Conservation (phyloP, 2,888 invertebrate species). For the Pyralis farinalis region DNA sequence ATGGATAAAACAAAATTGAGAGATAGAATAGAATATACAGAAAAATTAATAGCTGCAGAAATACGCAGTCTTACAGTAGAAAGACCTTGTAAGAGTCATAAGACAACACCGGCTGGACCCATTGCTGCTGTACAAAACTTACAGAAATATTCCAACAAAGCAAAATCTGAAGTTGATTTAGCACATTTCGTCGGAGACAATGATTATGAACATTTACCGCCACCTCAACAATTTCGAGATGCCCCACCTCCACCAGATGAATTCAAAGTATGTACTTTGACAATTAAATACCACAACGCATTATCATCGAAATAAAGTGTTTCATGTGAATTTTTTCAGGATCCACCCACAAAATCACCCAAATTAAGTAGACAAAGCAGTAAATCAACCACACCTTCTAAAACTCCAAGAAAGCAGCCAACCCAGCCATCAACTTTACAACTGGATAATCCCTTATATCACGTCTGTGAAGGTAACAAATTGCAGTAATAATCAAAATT, state of each 20-base stretch:
- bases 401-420: conserved; percentile 53
- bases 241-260: conserved; percentile 89
- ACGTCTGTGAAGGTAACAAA: conserved; percentile 86
- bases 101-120: conserved; percentile 42
- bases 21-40: conserved; percentile 73
- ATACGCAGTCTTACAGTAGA: conserved; percentile 67
- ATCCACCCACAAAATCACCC: conserved; percentile 69
- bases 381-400: conserved; percentile 70
- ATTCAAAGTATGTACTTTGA: conserved; percentile 70
- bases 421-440: conserved; percentile 58
- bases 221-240: conserved; percentile 92
- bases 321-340: conserved; percentile 36
- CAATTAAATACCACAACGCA: conserved; percentile 10
- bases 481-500: no score
- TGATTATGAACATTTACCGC: conserved; percentile 88
- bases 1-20: conserved; percentile 57
- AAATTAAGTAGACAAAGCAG: conserved; percentile 67
- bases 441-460: conserved; percentile 88
- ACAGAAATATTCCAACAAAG: conserved; percentile 71
- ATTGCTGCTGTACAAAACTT: conserved; percentile 50
- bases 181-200: conserved; percentile 77
- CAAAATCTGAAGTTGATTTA: conserved; percentile 82
- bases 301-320: not conserved
- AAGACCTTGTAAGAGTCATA: conserved; percentile 59
- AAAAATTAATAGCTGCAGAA: conserved; percentile 73